phyloP scores from a whole-genome alignment of 2,888 invertebrate genomes.

The Seira ritae region DNA sequence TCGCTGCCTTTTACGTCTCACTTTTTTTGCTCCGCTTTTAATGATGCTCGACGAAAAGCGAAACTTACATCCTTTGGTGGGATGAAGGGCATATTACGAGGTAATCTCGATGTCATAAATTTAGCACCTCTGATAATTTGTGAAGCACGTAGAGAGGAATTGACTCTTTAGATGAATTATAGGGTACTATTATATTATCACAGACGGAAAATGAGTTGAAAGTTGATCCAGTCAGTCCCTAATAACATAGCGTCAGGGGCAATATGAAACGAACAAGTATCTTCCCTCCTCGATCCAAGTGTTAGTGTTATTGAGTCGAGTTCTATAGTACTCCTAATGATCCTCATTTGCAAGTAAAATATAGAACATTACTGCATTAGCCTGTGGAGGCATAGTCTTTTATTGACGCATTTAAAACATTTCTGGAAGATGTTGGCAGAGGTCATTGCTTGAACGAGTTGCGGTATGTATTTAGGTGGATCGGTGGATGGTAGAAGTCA shows the following conservation, averaged over 20 bases:
- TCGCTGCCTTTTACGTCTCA: not conserved
- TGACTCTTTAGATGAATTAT: too few relatives aligned
- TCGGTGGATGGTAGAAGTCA: too few relatives aligned
- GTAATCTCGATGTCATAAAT: not conserved
- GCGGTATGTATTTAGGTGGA: too few relatives aligned
- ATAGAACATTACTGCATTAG: not conserved
- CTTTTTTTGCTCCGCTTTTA: not conserved
- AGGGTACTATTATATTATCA: too few relatives aligned
- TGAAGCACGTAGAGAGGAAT: not conserved
- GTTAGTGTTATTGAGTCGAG: too few relatives aligned
- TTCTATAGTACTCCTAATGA: not conserved
- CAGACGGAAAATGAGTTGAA: too few relatives aligned
- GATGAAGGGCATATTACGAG: not conserved
- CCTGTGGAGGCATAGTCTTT: too few relatives aligned
- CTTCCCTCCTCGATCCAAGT: too few relatives aligned
- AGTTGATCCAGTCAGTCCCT: too few relatives aligned
- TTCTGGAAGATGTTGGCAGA: too few relatives aligned
- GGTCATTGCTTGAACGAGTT: not conserved
- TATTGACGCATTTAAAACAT: not conserved
- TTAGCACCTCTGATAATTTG: not conserved
- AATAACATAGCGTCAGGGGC: too few relatives aligned
- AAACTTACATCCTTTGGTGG: not conserved
- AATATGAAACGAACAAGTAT: too few relatives aligned
- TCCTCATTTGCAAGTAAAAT: slow-evolving; percentile 7
- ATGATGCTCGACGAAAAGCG: not conserved